phyloP scores from a whole-genome alignment of 2,113 vertebrate genomes.

The Anarhynchus alexandrinus region DNA sequence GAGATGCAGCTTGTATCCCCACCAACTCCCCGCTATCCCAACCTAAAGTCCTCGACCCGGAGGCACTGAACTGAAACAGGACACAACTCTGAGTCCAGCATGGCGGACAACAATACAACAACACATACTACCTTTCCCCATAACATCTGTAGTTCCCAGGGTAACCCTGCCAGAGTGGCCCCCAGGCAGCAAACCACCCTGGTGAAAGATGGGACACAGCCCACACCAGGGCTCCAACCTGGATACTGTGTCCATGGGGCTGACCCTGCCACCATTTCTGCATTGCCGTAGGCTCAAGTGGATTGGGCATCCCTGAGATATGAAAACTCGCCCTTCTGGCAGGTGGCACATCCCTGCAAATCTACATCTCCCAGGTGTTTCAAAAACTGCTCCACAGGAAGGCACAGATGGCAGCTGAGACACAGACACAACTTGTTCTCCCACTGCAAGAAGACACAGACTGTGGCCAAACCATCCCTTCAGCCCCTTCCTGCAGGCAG shows the following conservation, averaged over 20 bases:
- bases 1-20: not conserved
- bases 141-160: accelerated
- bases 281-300: not conserved
- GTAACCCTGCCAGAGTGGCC: accelerated
- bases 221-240: not conserved
- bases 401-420: not conserved
- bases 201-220: not conserved
- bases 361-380: not conserved
- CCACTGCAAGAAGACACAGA: not conserved
- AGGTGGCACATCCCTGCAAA: not conserved
- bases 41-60: not conserved
- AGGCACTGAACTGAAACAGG: not conserved
- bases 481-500: not conserved
- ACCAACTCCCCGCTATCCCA: not conserved
- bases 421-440: not conserved
- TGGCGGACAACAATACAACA: not conserved
- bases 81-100: not conserved
- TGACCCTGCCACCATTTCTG: not conserved
- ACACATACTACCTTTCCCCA: accelerated
- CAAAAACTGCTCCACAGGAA: not conserved
- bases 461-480: not conserved
- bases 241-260: not conserved
- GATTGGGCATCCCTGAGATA: not conserved
- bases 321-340: not conserved
- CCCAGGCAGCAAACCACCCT: not conserved